Percentiles rank a stretch among this genome's conserved stretches.
Conservation (phyloP, 2,113 vertebrate genomes). For the Phrynocephalus versicolor region DNA sequence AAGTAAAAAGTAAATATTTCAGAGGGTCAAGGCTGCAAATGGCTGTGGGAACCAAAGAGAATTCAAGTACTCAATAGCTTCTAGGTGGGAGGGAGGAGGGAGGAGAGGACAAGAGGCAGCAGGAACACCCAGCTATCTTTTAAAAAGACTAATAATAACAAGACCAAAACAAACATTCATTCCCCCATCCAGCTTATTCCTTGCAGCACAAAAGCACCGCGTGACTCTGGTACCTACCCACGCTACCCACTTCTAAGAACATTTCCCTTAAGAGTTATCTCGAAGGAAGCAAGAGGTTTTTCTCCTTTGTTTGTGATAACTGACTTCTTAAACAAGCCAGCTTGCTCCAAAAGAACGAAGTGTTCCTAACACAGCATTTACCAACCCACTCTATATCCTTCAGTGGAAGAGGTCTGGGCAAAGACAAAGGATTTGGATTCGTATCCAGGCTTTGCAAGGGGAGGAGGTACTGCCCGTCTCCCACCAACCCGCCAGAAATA, state of each 20-base stretch:
- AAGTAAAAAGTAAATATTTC: conserved; percentile 23
- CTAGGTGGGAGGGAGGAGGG: neutral
- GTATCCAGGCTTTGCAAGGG: conserved; percentile 32
- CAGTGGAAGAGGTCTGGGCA: conserved; percentile 50
- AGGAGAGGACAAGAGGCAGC: neutral
- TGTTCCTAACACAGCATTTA: conserved; percentile 70
- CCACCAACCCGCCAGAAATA: neutral
- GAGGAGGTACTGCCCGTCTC: neutral
- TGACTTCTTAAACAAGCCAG: conserved; percentile 65
- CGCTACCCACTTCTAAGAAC: conserved; percentile 37
- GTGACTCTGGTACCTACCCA: neutral
- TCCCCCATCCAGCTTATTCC: neutral
- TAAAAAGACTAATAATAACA: neutral
- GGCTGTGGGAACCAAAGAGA: neutral
- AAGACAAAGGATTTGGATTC: conserved; percentile 52
- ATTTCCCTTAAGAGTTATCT: conserved; percentile 55
- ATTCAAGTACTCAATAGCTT: neutral
- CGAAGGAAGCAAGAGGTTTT: conserved; percentile 65
- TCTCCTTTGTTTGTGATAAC: conserved; percentile 76
- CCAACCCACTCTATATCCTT: conserved; percentile 74
- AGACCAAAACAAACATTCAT: neutral
- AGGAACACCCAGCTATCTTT: neutral
- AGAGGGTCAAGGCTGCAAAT: conserved; percentile 35
- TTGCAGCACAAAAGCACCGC: neutral
- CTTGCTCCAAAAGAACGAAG: conserved; percentile 62